phyloP scores from a whole-genome alignment of 2,797 vertebrate species.

The Acridotheres tristis region DNA sequence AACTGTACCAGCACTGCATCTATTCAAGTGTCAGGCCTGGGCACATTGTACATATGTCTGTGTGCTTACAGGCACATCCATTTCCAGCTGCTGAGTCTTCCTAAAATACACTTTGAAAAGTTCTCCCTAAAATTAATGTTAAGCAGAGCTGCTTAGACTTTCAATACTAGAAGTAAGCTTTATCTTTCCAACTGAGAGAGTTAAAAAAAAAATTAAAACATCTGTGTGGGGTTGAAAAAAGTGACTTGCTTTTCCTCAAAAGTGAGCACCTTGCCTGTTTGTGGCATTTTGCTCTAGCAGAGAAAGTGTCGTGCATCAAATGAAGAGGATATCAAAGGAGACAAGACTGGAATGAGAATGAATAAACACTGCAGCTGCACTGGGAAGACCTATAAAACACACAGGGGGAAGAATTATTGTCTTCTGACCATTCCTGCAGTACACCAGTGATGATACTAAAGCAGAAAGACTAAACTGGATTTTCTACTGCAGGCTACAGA shows the following conservation, averaged over 20 bases:
- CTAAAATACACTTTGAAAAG: neutral
- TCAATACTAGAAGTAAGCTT: neutral
- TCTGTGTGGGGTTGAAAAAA: neutral
- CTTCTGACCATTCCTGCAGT: neutral
- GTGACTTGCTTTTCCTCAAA: neutral
- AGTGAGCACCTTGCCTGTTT: neutral
- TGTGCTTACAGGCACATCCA: neutral
- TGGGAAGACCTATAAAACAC: neutral
- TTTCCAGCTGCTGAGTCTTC: neutral
- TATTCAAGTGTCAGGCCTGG: neutral
- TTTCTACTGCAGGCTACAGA: neutral
- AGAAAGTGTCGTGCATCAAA: neutral
- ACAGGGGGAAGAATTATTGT: neutral
- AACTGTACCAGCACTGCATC: neutral
- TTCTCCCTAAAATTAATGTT: neutral
- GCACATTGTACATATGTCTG: neutral
- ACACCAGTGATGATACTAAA: neutral
- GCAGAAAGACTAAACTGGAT: neutral
- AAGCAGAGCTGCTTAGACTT: neutral
- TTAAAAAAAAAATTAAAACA: neutral
- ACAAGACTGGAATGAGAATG: slow-evolving; percentile 22
- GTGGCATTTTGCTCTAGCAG: slow-evolving; percentile 16
- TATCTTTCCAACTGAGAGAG: neutral
- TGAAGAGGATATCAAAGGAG: neutral
- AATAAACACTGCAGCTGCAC: neutral